Percentiles rank a stretch among this genome's conserved stretches.
Evolutionary conservation across 2,888 invertebrate genomes (phyloP).

Genomic region (Oligia fasciuncula): DNA sequence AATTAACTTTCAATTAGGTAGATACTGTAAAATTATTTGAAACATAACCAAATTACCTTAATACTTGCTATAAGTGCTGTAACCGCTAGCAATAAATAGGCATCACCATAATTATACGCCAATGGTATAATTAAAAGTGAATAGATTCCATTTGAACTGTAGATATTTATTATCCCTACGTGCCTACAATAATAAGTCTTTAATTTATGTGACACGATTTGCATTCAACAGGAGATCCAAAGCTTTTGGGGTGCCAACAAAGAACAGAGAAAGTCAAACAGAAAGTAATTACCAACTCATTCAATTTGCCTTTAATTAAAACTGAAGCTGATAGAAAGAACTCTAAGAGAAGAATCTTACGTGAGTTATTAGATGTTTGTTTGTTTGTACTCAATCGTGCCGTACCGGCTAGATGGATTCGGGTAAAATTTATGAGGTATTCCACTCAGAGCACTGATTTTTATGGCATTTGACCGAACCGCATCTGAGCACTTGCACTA

Average conservation of each 20-base stretch:
- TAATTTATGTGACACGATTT: slow-evolving; percentile 35
- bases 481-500: no score
- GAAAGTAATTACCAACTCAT: slow-evolving; percentile 48
- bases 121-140: no score
- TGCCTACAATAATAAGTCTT: neutral
- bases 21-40: no score
- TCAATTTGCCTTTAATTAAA: slow-evolving; percentile 36
- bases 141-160: neutral
- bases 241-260: slow-evolving; percentile 30
- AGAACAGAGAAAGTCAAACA: slow-evolving; percentile 21
- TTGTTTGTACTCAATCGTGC: neutral
- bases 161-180: neutral
- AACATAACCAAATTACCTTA: no score
- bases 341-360: neutral
- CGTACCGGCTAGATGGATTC: neutral
- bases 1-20: no score
- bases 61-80: neutral
- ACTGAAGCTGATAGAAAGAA: neutral
- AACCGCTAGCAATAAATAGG: neutral
- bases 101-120: no score
- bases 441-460: no score
- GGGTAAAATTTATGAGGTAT: neutral
- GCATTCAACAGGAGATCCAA: slow-evolving; percentile 35
- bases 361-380: neutral
- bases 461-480: no score